Evolutionary conservation across 1,140 invertebrate genomes (phyloP), one percentile per base, ranked within the genome.

Genomic region (Ceratosolen solmsi): DNA sequence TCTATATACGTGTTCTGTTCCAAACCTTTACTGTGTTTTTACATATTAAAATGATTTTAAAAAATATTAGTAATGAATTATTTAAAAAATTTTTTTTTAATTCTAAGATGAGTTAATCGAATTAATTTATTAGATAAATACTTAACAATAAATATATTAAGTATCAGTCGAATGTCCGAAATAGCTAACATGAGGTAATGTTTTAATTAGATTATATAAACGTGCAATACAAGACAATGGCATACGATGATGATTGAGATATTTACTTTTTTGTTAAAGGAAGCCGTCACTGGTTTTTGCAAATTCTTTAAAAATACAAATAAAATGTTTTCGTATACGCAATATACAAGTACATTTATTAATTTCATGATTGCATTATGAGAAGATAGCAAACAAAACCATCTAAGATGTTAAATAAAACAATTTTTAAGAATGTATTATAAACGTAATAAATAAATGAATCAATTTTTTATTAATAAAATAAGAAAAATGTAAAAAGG

Each of bases 261-360:
- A 82, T 77, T 82, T 82, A 82, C 80, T 82, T 82, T 82, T 77
- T 82, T 81, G 33, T 54, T 82, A 76, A 76, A 13, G 17, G 63
- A 11, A 82, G 65, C 41, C 25, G 17, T n/a, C 56, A 72, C 63
- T 82, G 73, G 49, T 70, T 82, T 82, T 76, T 82, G 33, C 49
- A 72, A 17, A 71, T 56, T 71, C 73, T 82, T 80, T 70, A 77
- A 82, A 82, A 82, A 82, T 63, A 82, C 8, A 82, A 82, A 82
- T 33, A 25, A 71, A 8, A 33, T 65, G 25, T 54, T 49, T 81
- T 65, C 56, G 25, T 80, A 46, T 30, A 76, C 5, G 51, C 75
- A 25, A 68, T 68, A 70, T 41, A 56, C 13, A 79, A 49, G n/a
- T 79, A 49, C 5, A 63, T 74, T 72, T 65, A 30, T 38, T 49